These are phyloP conservation scores for Drosophila burlai DNA, from an alignment of 1,140 invertebrate genomes.

Conservation along the genomic window DNA sequence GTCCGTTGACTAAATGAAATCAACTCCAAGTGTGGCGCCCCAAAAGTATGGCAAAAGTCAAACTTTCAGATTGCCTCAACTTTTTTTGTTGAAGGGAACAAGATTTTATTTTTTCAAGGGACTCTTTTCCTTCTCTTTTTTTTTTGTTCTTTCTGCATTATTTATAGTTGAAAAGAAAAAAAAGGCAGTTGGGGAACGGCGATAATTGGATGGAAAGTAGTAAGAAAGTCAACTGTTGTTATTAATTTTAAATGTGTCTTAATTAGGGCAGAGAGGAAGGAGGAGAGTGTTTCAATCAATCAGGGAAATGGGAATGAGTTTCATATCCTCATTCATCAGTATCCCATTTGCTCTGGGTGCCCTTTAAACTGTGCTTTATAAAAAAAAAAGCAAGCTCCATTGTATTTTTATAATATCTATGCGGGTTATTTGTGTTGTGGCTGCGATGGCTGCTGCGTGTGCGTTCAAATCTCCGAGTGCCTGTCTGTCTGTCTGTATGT, in stretches of 20 bases:
- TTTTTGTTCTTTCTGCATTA: constrained; percentile 1
- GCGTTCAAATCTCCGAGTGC: background rate
- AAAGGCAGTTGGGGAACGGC: background rate
- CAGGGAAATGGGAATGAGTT: background rate
- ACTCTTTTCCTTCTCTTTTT: background rate
- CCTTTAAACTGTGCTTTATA: constrained; percentile 1
- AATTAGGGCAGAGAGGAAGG: background rate
- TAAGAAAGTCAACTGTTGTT: background rate
- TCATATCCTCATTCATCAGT: background rate
- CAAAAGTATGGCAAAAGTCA: constrained; percentile 38
- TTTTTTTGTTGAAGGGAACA: constrained; percentile 2
- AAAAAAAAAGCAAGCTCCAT: background rate
- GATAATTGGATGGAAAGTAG: constrained; percentile 10
- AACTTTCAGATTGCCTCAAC: constrained; percentile 36
- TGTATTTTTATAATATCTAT: constrained; percentile 14
- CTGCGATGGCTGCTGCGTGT: constrained; percentile 2
- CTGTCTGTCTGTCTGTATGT: constrained; percentile 5
- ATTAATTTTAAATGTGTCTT: constrained; percentile 13
- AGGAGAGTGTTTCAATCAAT: background rate
- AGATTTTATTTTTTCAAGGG: constrained; percentile 13
- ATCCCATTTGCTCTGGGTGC: background rate
- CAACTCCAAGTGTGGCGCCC: constrained; percentile 36
- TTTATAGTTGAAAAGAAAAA: constrained; percentile 1
- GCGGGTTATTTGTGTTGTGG: constrained; percentile 8
- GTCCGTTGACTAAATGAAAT: constrained; percentile 33